phyloP scores from a whole-genome alignment of 2,113 vertebrate genomes.

The Labeo rohita region DNA sequence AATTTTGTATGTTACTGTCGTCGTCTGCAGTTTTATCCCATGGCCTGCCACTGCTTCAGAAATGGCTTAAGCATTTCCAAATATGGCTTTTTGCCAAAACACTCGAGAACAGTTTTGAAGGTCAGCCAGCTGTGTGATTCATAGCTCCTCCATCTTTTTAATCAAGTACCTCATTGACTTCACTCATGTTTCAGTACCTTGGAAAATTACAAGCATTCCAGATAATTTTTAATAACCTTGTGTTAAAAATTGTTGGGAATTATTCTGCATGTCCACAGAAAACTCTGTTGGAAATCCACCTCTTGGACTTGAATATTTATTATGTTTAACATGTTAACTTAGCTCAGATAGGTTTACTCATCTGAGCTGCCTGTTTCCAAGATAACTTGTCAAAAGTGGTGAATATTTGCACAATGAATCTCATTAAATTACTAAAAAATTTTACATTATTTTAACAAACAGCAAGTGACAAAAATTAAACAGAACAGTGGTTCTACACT shows the following conservation, averaged over 20 bases:
- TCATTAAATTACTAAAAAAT: background rate
- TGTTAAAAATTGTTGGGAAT: background rate
- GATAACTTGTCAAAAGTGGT: background rate
- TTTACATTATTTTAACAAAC: background rate
- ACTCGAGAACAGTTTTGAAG: background rate
- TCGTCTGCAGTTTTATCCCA: background rate
- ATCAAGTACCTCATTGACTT: background rate
- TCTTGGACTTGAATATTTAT: background rate
- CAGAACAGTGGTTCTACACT: background rate
- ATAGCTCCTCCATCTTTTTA: background rate
- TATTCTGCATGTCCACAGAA: background rate
- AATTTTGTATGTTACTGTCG: background rate
- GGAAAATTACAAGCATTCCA: background rate
- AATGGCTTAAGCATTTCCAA: background rate
- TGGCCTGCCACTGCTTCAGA: background rate
- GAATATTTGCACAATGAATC: background rate
- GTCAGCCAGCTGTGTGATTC: background rate
- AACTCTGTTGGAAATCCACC: background rate
- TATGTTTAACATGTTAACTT: background rate
- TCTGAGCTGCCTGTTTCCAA: background rate
- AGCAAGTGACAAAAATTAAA: no score
- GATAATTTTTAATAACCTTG: background rate
- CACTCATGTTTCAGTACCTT: background rate
- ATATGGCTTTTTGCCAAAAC: background rate
- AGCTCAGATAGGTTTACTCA: background rate